Percentiles rank a stretch among this genome's conserved stretches.
Conservation (phyloP, 2,113 vertebrate genomes). For the Strix uralensis region DNA sequence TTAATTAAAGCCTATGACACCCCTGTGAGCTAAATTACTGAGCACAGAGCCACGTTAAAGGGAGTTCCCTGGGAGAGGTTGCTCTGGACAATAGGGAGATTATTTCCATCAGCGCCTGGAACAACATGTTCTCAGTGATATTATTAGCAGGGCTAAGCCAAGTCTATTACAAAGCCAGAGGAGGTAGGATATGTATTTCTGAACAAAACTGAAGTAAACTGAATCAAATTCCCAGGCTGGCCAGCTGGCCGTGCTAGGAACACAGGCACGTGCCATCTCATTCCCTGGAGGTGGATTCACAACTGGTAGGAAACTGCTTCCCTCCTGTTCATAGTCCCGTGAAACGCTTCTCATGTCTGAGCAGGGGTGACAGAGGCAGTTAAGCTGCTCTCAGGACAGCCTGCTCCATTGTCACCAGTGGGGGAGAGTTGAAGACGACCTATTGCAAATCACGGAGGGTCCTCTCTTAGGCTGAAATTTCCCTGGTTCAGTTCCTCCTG, state of each 20-base stretch:
- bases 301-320: neutral
- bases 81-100: neutral
- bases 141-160: neutral
- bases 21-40: neutral
- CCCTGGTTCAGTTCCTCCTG: neutral
- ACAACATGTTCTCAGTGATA: neutral
- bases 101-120: neutral
- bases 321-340: neutral
- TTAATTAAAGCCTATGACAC: neutral
- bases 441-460: neutral
- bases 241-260: neutral
- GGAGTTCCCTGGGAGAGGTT: conserved; percentile 14
- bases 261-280: accelerated
- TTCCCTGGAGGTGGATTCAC: neutral
- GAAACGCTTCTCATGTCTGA: neutral
- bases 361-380: neutral
- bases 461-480: neutral
- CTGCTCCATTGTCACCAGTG: neutral
- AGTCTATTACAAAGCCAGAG: neutral
- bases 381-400: neutral
- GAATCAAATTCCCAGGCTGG: neutral
- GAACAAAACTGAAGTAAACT: neutral
- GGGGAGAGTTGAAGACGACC: neutral
- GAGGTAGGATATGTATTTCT: neutral
- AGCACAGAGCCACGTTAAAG: neutral